Base-by-base conservation (phyloP, 2,888 invertebrate genomes). In the Ormyrus rosae region DNA sequence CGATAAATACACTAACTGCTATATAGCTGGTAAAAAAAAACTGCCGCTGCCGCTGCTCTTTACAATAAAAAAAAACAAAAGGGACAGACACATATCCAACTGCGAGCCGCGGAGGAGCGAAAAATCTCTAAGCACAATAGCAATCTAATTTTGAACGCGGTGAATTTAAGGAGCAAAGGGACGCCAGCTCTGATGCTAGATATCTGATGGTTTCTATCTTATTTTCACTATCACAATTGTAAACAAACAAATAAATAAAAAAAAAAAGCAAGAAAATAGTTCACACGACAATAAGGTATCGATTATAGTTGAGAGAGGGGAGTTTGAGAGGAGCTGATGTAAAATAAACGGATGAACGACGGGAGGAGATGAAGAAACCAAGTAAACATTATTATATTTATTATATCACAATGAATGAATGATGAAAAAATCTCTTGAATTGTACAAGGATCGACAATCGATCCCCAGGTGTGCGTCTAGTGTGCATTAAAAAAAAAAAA, bases 261-360 rank as follows among this genome's bases (percentile, higher is more conserved):
- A 34, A 34, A 34, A 34, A 34, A 34, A 34, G 34, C 34, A 69
- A 74, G 51, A 58, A 86, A 87, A 88, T 88, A 88, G 90, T 90
- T 90, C 88, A 89, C 89, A 90, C 90, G 90, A 90, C 90, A 90
- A 90, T 90, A 90, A 90, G 88, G 88, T 90, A 90, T 89, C 86
- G 89, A 89, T 90, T 90, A 90, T 90, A 90, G 88, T 89, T 88
- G 87, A 88, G 85, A 86, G 85, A 85, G 86, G 85, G 86, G 85
- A 85, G 77, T 82, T 88, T 86, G 85, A 85, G 86, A 85, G 86
- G 85, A 85, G 77, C 82, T 88, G 87, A 89, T 90, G 90, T 90
- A 90, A 90, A 87, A 89, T 90, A 34, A 34, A 90, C 86, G 88
- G 90, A 88, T 89, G 34, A 34, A 34, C 34, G 34, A 34, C 34